Evolutionary conservation across 2,113 vertebrate genomes (phyloP), one percentile per base, ranked within the genome.

Genomic region (Cheirogaleus medius): DNA sequence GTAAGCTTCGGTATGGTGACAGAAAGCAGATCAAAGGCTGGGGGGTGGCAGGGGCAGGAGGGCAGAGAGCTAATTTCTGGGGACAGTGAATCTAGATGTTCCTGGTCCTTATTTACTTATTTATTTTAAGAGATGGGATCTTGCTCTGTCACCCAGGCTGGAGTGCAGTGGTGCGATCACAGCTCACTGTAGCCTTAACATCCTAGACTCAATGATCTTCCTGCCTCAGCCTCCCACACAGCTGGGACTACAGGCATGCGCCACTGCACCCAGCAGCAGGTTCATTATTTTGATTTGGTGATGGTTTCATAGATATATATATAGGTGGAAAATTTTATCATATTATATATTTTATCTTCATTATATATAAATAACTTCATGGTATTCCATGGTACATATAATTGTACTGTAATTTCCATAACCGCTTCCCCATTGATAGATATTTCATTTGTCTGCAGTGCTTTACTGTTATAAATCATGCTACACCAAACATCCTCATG

Each of bases 11-110:
- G 23, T 73, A 34, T 11, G 11, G 29, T 44, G 29, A 54, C 42
- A 74, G 29, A 42, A 90, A 66, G 78, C 47, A 47, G 44, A 56
- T 17, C 23, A 21, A 17, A 25, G 47, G 11, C n/a, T 5, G 1
- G 69, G 29, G 56, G 44, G 1, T 1, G 6, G 56, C 47, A 54
- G 11, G 27, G 39, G 4, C 0, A 3, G 1, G 29, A 23, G 29
- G 63, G 27, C 1, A 64, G 13, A 64, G 49, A 80, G 49, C 32
- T 60, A 60, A 60, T 49, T 37, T 56, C 91, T n/a, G 12, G 23
- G 12, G n/a, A 29, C 21, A 15, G 13, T 2, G 25, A n/a, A 44
- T 49, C 58, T 60, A 27, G 58, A 60, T 29, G 25, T 27, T 4
- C 58, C 58, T 60, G 25, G 27, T 60, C 25, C 58, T 60, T 60